Evolutionary conservation across 1,140 invertebrate species (phyloP).

Genomic region (Melitaea cinxia): DNA sequence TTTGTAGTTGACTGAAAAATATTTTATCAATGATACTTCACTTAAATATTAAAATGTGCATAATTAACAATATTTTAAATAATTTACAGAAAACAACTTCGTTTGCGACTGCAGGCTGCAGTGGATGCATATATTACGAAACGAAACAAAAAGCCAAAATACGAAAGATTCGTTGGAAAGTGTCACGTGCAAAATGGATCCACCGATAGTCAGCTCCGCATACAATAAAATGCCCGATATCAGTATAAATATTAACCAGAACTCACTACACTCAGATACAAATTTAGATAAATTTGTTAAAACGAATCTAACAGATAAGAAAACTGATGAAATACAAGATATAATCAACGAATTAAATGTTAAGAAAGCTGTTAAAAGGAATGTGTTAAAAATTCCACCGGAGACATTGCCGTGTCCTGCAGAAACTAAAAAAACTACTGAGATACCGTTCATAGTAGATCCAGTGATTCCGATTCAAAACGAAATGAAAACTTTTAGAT

Average conservation of each 20-base stretch:
- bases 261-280: slow-evolving; percentile 52
- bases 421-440: slow-evolving; percentile 62
- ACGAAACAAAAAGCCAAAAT: slow-evolving; percentile 87
- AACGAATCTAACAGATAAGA: slow-evolving; percentile 61
- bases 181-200: slow-evolving; percentile 86
- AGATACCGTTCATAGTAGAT: slow-evolving; percentile 58
- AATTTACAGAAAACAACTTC: slow-evolving; percentile 88
- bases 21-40: slow-evolving; percentile 6
- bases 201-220: slow-evolving; percentile 67
- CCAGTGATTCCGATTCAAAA: slow-evolving; percentile 74
- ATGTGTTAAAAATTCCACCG: slow-evolving; percentile 66
- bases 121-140: slow-evolving; percentile 88
- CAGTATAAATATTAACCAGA: slow-evolving; percentile 57
- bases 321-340: slow-evolving; percentile 40
- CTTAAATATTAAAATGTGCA: slow-evolving; percentile 6
- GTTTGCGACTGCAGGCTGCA: slow-evolving; percentile 89
- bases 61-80: slow-evolving; percentile 20
- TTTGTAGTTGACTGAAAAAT: neutral
- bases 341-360: slow-evolving; percentile 23
- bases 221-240: slow-evolving; percentile 70
- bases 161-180: slow-evolving; percentile 85
- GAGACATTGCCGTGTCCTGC: slow-evolving; percentile 67
- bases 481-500: slow-evolving; percentile 75
- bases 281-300: slow-evolving; percentile 57
- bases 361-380: slow-evolving; percentile 64